Evolutionary conservation across 2,113 vertebrate species (phyloP).

Genomic region (Labeo catla): DNA sequence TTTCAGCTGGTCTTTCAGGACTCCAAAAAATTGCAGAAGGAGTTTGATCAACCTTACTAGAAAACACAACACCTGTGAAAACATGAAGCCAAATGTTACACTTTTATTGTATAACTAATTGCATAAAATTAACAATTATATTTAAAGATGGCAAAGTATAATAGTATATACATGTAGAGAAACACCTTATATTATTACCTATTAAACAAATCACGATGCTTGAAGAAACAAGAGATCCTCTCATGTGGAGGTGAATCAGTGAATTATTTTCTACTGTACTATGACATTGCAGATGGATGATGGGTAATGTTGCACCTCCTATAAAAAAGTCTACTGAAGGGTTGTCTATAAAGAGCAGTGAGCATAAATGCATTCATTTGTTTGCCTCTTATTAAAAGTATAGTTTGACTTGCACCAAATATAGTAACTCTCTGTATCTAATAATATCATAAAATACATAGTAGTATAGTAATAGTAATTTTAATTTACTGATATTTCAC

Average conservation of each 20-base stretch:
- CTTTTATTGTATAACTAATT: neutral
- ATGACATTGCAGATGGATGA: neutral
- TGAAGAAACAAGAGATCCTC: neutral
- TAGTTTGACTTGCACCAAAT: neutral
- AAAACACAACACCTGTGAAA: conserved; percentile 23
- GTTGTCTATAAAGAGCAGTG: neutral
- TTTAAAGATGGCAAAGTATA: neutral
- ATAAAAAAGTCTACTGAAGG: neutral
- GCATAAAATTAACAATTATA: neutral
- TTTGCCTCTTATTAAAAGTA: neutral
- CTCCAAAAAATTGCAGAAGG: conserved; percentile 34
- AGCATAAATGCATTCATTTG: neutral
- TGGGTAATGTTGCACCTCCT: neutral
- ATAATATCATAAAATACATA: too few species aligned
- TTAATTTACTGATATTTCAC: too few species aligned
- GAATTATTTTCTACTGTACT: neutral
- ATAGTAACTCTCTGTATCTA: neutral
- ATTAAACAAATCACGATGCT: neutral
- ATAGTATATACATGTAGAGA: neutral
- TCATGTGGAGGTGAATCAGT: neutral
- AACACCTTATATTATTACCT: neutral
- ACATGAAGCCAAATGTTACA: neutral
- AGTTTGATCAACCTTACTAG: conserved; percentile 39
- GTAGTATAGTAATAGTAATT: too few species aligned
- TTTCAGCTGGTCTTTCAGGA: neutral